phyloP scores from a whole-genome alignment of 2,797 vertebrate genomes.

The Paratrypauchen microcephalus region DNA sequence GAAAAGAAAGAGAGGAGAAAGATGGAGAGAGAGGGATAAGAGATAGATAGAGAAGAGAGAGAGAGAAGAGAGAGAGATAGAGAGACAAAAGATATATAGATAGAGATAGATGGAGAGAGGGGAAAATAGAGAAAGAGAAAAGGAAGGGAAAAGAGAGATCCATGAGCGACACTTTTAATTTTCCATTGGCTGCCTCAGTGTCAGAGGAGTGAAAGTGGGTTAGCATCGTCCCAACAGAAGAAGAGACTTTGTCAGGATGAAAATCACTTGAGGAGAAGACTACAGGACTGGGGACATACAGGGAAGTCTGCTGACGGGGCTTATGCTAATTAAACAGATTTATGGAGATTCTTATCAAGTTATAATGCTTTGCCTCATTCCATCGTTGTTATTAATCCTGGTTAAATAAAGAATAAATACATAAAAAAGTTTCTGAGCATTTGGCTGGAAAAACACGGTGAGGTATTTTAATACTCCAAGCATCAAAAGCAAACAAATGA shows the following conservation, averaged over 20 bases:
- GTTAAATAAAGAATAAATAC: background rate
- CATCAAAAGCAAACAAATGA: no score
- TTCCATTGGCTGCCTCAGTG: conserved; percentile 69
- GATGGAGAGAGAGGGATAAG: no score
- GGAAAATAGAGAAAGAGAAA: background rate
- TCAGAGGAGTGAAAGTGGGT: conserved; percentile 40
- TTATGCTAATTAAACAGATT: background rate
- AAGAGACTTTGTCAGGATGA: conserved; percentile 49
- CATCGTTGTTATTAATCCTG: background rate
- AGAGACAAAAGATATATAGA: no score
- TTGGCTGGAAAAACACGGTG: no score
- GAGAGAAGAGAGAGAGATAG: no score
- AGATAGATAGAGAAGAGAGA: no score
- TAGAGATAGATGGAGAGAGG: no score
- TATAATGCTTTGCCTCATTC: background rate
- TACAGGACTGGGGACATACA: no score
- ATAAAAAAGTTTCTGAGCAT: no score
- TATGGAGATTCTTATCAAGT: background rate
- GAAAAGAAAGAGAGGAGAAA: no score
- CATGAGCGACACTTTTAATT: conserved; percentile 74
- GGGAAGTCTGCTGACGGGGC: background rate
- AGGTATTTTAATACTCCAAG: no score
- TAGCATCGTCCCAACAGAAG: conserved; percentile 44
- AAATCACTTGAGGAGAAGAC: conserved; percentile 10
- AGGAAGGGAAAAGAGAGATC: conserved; percentile 23